These are phyloP conservation scores for Triplophysa dalaica DNA, from an alignment of 2,113 vertebrate species.

Conservation along the genomic window DNA sequence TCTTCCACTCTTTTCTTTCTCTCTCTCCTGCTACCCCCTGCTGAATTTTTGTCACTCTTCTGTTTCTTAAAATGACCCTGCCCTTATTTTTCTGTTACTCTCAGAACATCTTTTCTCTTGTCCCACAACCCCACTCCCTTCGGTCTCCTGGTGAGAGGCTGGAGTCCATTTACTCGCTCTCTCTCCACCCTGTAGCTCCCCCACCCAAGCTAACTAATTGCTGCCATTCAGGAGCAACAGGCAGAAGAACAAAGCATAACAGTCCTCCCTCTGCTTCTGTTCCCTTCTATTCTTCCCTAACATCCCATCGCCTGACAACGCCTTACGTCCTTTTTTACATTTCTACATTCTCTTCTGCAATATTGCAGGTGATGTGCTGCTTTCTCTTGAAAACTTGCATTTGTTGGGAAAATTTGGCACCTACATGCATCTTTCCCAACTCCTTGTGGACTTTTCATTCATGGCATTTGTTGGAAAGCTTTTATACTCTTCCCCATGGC, in stretches of 20 bases:
- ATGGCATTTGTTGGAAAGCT: slow-evolving; percentile 11
- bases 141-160: slow-evolving; percentile 47
- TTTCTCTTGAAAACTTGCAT: background rate
- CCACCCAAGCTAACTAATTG: slow-evolving; percentile 75
- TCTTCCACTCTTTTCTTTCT: background rate
- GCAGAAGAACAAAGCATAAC: slow-evolving; percentile 82
- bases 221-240: slow-evolving; percentile 82
- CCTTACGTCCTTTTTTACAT: background rate
- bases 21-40: background rate
- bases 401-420: background rate
- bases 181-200: slow-evolving; percentile 57
- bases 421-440: background rate
- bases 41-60: slow-evolving; percentile 20
- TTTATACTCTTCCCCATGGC: slow-evolving; percentile 37
- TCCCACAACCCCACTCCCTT: slow-evolving; percentile 54
- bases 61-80: slow-evolving; percentile 29
- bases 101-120: slow-evolving; percentile 13
- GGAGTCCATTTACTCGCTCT: slow-evolving; percentile 52
- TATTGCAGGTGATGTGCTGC: background rate
- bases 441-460: slow-evolving; percentile 34
- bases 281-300: slow-evolving; percentile 62
- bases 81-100: slow-evolving; percentile 51
- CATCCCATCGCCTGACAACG: slow-evolving; percentile 55
- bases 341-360: background rate
- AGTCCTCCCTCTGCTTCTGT: slow-evolving; percentile 62